Percentiles rank a stretch among this genome's conserved stretches.
Evolutionary conservation across 2,888 invertebrate species (phyloP).

Genomic region (Iphiclides podalirius): DNA sequence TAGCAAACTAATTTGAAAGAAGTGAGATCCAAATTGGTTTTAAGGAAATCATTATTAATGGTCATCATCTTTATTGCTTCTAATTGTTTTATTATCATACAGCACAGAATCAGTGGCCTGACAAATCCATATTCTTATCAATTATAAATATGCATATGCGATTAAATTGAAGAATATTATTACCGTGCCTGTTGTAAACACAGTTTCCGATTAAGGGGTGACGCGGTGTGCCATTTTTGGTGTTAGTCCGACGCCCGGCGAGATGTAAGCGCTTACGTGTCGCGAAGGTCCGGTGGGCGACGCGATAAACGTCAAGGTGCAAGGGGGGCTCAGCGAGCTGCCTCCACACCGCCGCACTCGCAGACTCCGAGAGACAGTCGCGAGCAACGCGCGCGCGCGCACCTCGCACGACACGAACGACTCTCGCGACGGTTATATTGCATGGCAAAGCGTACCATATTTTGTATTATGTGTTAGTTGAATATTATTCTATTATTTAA

Average conservation of each 20-base stretch:
- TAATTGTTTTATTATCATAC: background rate
- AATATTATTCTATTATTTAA: slow-evolving; percentile 54
- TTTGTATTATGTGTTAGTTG: slow-evolving; percentile 55
- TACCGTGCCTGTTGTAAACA: no score
- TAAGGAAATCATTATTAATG: background rate
- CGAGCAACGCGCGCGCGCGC: slow-evolving; percentile 66
- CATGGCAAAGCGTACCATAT: slow-evolving; percentile 67
- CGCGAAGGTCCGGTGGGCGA: slow-evolving; percentile 68
- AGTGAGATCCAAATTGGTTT: background rate
- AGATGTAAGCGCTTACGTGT: slow-evolving; percentile 76
- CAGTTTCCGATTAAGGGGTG: no score
- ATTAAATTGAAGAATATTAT: background rate
- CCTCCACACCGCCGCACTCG: slow-evolving; percentile 37
- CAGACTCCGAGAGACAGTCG: slow-evolving; percentile 73
- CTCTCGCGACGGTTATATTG: slow-evolving; percentile 65
- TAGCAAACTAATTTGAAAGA: no score
- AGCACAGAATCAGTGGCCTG: background rate
- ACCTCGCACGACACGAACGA: slow-evolving; percentile 70
- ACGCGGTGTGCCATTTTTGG: slow-evolving; percentile 71
- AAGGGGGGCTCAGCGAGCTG: slow-evolving; percentile 36
- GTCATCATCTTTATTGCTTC: background rate
- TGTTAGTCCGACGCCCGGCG: slow-evolving; percentile 63
- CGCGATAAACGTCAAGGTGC: slow-evolving; percentile 48
- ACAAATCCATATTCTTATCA: no score
- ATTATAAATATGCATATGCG: no score